Evolutionary conservation across 2,113 vertebrate genomes (phyloP), one percentile per base, ranked within the genome.

Genomic region (Centrocercus urophasianus): DNA sequence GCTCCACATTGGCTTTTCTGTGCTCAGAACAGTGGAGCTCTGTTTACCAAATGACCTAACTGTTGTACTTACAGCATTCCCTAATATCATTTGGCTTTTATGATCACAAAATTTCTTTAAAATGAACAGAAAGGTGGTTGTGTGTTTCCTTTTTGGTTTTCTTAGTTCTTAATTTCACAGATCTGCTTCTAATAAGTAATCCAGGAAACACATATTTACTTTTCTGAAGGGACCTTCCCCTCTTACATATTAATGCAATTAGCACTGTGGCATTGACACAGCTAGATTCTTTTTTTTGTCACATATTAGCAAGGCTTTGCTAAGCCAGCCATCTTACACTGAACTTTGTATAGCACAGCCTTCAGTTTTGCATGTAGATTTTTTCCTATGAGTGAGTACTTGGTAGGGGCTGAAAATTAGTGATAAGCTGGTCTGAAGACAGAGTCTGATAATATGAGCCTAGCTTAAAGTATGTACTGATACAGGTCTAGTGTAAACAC

Each of bases 401-500:
- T 56, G 42, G 81, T 74, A 52, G 7, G 5, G 1, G 5, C 13
- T 52, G 63, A 89, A 60, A 21, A 72, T 38, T 11, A 45, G 4
- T 16, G 90, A 80, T 57, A 80, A 69, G 54, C 6, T 48, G 27
- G 3, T 52, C 28, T 83, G 59, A 72, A 74, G n/a, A 57, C 11
- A 86, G 52, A 86, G 30, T 61, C 22, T 79, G 65, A 22, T 38
- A 67, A 42, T 54, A 43, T 1, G 11, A 66, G 28, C 10, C n/a
- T 86, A 92, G 69, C 50, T 91, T 82, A 77, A 90, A 21, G 14
- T 59, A 30, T 28, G 11, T 83, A 65, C 61, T 88, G 74, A 36
- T 85, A 74, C 59, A 66, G 72, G 83, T 96, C 82, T 87, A 95
- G 75, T 65, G 70, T 61, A 17, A 75, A 67, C 42, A 36, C 43